phyloP scores from a whole-genome alignment of 2,113 vertebrate genomes.

The Neodon shergylaensis region DNA sequence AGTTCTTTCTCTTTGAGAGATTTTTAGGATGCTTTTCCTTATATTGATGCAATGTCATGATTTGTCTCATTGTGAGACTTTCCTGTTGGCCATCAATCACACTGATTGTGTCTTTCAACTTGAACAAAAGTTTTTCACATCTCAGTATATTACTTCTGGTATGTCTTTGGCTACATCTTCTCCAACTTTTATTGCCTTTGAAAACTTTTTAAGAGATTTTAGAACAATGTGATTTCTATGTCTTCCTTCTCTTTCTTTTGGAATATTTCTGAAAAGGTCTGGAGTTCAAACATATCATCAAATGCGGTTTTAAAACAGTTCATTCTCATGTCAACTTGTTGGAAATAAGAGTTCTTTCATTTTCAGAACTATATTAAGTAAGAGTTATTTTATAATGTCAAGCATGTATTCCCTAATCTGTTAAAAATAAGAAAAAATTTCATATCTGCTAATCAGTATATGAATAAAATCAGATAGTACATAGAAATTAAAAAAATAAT shows the following conservation, averaged over 20 bases:
- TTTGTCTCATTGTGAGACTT: neutral
- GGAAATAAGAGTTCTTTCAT: neutral
- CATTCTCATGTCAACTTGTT: neutral
- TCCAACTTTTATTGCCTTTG: neutral
- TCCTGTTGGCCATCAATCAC: neutral
- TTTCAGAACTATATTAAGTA: neutral
- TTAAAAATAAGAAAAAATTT: constrained; percentile 10
- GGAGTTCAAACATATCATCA: neutral
- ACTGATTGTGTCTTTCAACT: neutral
- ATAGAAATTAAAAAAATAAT: neutral
- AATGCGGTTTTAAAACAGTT: neutral
- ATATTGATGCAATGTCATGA: neutral
- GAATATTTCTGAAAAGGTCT: neutral
- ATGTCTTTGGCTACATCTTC: neutral
- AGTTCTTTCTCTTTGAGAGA: neutral
- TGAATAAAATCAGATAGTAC: neutral
- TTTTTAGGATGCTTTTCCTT: neutral
- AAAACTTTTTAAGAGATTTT: neutral
- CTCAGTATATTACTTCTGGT: neutral
- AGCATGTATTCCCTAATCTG: neutral
- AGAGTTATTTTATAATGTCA: neutral
- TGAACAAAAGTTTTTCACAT: neutral
- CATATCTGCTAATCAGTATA: neutral
- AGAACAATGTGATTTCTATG: neutral
- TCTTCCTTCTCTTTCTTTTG: neutral